Percentiles rank a stretch among this genome's conserved stretches.
Conservation (phyloP, 2,888 invertebrate species). For the Eristalis intricaria region DNA sequence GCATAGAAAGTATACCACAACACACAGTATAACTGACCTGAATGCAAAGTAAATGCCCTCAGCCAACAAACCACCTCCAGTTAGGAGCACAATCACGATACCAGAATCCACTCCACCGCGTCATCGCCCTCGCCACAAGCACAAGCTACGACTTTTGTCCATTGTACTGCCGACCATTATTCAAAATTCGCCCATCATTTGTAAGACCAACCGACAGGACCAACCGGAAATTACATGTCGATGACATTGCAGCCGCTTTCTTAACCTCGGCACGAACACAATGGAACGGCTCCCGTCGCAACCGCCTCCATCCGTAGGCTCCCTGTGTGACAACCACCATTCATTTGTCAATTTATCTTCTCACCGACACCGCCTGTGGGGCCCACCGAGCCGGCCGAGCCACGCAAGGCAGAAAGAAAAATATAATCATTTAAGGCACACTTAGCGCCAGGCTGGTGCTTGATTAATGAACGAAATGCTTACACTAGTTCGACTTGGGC, state of each 20-base stretch:
- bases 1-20: too few relatives aligned
- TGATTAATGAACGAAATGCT: background rate
- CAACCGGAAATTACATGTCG: conserved; percentile 49
- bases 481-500: background rate
- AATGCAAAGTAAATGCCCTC: too few relatives aligned
- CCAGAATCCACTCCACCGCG: background rate
- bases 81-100: background rate
- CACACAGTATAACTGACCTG: too few relatives aligned
- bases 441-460: background rate
- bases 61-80: too few relatives aligned
- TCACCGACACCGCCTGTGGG: background rate
- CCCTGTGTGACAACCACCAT: background rate
- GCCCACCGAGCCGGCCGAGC: too few relatives aligned
- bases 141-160: background rate
- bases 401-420: background rate
- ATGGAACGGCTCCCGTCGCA: background rate
- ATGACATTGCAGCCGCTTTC: conserved; percentile 38
- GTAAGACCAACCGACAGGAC: conserved; percentile 9
- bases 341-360: conserved; percentile 38
- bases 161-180: background rate
- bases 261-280: background rate
- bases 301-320: background rate
- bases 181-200: background rate
- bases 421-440: background rate
- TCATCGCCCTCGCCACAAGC: background rate